Conservation (phyloP, 2,888 invertebrate genomes). For the Charanyca ferruginea region DNA sequence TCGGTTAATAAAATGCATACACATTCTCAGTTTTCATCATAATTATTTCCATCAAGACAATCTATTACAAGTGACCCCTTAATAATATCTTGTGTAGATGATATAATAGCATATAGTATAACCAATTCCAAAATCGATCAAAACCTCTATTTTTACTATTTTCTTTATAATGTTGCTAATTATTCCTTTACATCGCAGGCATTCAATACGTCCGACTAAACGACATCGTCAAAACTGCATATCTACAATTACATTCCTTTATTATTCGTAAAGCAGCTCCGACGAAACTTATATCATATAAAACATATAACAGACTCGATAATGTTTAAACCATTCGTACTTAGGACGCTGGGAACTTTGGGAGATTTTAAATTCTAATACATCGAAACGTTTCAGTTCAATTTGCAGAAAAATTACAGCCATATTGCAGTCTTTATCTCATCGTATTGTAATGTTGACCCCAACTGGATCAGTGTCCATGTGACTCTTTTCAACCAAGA, state of each 20-base stretch:
- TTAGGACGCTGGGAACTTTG: conserved; percentile 53
- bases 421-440: conserved; percentile 65
- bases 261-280: conserved; percentile 24
- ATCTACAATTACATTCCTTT: conserved; percentile 20
- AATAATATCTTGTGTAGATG: conserved; percentile 46
- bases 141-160: neutral
- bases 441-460: conserved; percentile 56
- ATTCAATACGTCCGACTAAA: neutral
- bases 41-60: conserved; percentile 27
- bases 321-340: conserved; percentile 48
- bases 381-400: conserved; percentile 60
- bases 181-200: conserved; percentile 1
- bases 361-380: conserved; percentile 62
- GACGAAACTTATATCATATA: conserved; percentile 58
- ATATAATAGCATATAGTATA: conserved; percentile 51
- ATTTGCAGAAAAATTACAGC: conserved; percentile 66
- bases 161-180: conserved; percentile 40
- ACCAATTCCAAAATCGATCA: conserved; percentile 48
- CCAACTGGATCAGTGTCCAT: conserved; percentile 40
- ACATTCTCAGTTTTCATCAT: neutral
- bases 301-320: conserved; percentile 49
- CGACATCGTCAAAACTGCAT: conserved; percentile 19
- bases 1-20: too few relatives aligned
- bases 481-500: conserved; percentile 41
- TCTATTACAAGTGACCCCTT: conserved; percentile 33